Conservation (phyloP, 2,888 invertebrate genomes). For the Lymantria dispar region DNA sequence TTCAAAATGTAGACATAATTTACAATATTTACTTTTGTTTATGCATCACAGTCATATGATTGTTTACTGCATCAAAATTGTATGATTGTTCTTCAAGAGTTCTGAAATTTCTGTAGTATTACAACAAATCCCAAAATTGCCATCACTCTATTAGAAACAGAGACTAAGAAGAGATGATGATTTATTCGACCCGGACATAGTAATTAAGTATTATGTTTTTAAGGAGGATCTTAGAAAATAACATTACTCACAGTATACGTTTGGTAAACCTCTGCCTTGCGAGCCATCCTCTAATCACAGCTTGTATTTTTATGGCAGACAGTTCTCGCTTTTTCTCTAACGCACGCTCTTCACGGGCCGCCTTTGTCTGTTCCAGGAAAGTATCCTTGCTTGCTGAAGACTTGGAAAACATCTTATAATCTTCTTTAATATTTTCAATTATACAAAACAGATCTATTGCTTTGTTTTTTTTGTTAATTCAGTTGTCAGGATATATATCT, state of each 20-base stretch:
- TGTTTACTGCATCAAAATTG: too few relatives aligned
- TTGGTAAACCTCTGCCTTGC: conserved; percentile 83
- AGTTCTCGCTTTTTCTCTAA: conserved; percentile 90
- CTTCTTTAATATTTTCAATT: conserved; percentile 33
- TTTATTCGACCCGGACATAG: not conserved
- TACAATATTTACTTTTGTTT: too few relatives aligned
- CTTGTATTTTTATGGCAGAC: conserved; percentile 89
- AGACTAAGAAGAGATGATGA: too few relatives aligned
- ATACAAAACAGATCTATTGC: conserved; percentile 34
- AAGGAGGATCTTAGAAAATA: not conserved
- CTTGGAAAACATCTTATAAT: conserved; percentile 63
- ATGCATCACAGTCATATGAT: too few relatives aligned
- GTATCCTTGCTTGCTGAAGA: conserved; percentile 85
- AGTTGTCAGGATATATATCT: conserved; percentile 46
- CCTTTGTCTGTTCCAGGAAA: conserved; percentile 95
- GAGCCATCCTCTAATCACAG: conserved; percentile 89
- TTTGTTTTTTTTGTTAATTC: conserved; percentile 55
- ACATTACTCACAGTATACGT: conserved; percentile 85
- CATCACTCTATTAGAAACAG: too few relatives aligned
- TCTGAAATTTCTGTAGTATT: too few relatives aligned
- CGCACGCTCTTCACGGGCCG: conserved; percentile 94
- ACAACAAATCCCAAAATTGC: too few relatives aligned
- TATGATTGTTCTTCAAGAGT: too few relatives aligned
- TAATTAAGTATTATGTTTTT: not conserved
- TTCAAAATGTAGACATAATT: too few relatives aligned